Conservation (phyloP, 35 echinoderm and acorn worm genomes). For the Apostichopus japonicus region DNA sequence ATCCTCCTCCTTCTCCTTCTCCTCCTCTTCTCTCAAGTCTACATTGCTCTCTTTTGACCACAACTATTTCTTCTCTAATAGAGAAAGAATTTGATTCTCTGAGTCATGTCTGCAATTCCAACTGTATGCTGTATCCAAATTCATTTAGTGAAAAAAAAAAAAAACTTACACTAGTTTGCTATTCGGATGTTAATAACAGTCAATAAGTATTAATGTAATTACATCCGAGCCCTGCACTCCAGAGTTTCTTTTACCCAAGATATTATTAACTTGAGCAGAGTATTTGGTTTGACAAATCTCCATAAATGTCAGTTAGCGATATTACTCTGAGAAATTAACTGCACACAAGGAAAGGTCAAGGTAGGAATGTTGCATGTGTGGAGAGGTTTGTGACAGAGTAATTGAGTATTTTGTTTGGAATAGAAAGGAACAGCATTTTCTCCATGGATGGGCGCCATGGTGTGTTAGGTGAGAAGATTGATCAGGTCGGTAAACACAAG, state of each 20-base stretch:
- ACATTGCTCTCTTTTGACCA: slow-evolving; percentile 1
- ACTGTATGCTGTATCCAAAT: background rate
- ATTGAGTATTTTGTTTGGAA: background rate
- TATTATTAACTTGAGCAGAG: background rate
- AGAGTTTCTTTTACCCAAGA: background rate
- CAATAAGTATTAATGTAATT: too few species aligned
- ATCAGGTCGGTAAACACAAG: too few species aligned
- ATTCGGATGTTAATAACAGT: too few species aligned
- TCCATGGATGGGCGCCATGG: too few species aligned
- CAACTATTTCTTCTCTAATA: background rate
- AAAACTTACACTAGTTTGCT: background rate
- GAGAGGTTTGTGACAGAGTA: background rate
- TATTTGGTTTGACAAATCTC: background rate
- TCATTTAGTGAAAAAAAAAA: background rate
- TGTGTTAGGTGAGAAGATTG: too few species aligned
- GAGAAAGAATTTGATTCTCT: background rate
- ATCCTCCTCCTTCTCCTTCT: background rate
- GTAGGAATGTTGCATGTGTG: background rate
- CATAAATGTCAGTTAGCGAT: background rate
- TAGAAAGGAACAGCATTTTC: background rate
- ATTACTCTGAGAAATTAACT: background rate
- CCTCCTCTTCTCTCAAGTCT: background rate
- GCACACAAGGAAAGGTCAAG: background rate
- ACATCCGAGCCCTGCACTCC: too few species aligned
- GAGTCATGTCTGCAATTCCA: background rate